Base-by-base conservation (phyloP, 2,888 invertebrate genomes). In the Folsomia candida region DNA sequence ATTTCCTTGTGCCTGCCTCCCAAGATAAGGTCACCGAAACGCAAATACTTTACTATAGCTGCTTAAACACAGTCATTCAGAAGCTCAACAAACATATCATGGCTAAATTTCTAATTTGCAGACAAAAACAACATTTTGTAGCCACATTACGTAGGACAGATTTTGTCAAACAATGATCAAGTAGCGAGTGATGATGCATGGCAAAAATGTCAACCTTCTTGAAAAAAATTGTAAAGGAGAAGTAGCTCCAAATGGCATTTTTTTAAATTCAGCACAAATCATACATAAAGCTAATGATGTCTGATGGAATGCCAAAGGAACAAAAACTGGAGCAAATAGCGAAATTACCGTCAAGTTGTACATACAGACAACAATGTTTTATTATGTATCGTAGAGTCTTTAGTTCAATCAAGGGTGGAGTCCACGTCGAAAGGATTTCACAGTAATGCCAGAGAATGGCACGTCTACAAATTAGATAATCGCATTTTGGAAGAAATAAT, bases 401-500 rank as follows among this genome's bases (percentile, higher is more conserved):
- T 18, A 47, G 18, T 47, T 47, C 9, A 47, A 47, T 47, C 9
- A 18, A 47, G 47, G 47, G 47, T 47, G 47, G 47, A 47, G 47
- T 47, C 47, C 18, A 18, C 47, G 18, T 11, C 47, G 47, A 47
- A 47, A 47, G 47, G 47, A 47, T 47, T 47, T 47, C 18, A 47
- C 9, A 11, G 47, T n/a, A n/a, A n/a, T n/a, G 18, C 9, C 18
- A 47, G 47, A 47, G 18, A 47, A 47, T 9, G 9, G 18, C 9
- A 47, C 9, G 9, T 47, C 9, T 47, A 6, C 62, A 62, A 64
- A 64, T 64, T 51, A 64, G 11, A 26, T 64, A 18, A 37, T 18
- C 24, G 26, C 26, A 27, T 64, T 51, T 20, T n/a, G 26, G 14
- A 51, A 64, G 29, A 51, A 51, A 64, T 64, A 64, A 51, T 64